A percentile compares a stretch with the other conserved stretches of the same genome.
These are phyloP conservation scores for Magallana gigas DNA, from an alignment of 1,140 invertebrate genomes.

Conservation along the genomic window DNA sequence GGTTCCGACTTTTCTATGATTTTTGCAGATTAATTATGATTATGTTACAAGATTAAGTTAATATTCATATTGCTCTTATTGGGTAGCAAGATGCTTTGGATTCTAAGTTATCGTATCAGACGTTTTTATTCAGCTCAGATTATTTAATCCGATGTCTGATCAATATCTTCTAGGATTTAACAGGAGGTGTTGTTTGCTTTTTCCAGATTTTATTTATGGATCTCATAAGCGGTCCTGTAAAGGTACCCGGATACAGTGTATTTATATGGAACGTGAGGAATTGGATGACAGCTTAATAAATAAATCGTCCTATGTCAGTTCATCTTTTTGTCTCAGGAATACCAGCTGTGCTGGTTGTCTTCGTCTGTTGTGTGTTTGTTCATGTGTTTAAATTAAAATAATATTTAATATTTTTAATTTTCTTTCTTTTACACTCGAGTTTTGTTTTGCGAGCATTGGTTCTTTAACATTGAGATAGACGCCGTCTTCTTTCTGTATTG, in stretches of 20 bases:
- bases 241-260: constrained; percentile 14
- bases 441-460: background rate
- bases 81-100: too few relatives aligned
- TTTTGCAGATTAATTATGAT: too few relatives aligned
- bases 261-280: constrained; percentile 23
- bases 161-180: background rate
- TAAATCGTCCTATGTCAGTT: constrained; percentile 29
- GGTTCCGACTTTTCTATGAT: too few relatives aligned
- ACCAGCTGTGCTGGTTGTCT: constrained; percentile 27
- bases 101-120: too few relatives aligned
- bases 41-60: too few relatives aligned
- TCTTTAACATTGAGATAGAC: background rate
- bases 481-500: too few relatives aligned
- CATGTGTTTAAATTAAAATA: constrained; percentile 15
- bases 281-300: constrained; percentile 27
- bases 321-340: constrained; percentile 29
- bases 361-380: constrained; percentile 17
- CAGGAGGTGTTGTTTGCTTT: background rate
- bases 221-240: background rate
- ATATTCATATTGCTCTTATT: too few relatives aligned
- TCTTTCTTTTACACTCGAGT: background rate
- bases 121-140: too few relatives aligned
- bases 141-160: too few relatives aligned
- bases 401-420: constrained; percentile 18
- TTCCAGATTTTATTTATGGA: constrained; percentile 28